phyloP scores from a whole-genome alignment of 2,113 vertebrate genomes.

The Azemiops feae region DNA sequence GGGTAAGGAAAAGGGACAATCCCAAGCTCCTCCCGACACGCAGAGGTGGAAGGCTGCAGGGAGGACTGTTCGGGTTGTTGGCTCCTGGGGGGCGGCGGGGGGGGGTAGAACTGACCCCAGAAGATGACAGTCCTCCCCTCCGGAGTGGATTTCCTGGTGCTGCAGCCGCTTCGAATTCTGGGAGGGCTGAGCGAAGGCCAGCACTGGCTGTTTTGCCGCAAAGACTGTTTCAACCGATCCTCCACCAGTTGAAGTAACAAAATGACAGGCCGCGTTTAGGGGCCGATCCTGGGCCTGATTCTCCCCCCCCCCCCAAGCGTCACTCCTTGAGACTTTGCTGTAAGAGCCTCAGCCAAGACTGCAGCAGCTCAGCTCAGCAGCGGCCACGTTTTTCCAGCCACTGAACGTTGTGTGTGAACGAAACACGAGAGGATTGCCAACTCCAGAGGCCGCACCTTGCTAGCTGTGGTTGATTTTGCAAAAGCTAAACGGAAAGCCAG shows the following conservation, averaged over 20 bases:
- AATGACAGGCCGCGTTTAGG: neutral
- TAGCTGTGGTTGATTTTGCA: neutral
- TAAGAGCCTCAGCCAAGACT: neutral
- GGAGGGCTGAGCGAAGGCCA: neutral
- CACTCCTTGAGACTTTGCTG: too few relatives aligned
- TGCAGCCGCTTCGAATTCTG: neutral
- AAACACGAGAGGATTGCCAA: too few relatives aligned
- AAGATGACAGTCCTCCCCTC: neutral
- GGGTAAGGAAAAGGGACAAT: neutral
- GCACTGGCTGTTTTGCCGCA: neutral
- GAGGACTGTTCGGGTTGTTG: neutral
- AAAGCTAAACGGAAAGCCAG: neutral
- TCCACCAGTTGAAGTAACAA: neutral
- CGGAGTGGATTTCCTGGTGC: neutral
- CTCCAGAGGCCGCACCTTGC: neutral
- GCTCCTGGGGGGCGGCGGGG: too few relatives aligned
- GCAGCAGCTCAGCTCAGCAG: neutral
- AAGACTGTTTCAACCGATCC: neutral
- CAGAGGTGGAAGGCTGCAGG: neutral
- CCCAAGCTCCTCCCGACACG: neutral
- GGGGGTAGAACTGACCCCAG: too few relatives aligned
- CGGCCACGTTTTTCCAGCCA: neutral
- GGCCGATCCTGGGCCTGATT: neutral
- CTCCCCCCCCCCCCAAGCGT: too few relatives aligned
- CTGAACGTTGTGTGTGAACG: neutral